phyloP scores from a whole-genome alignment of 2,888 invertebrate genomes.

The Calliphora vomitoria region DNA sequence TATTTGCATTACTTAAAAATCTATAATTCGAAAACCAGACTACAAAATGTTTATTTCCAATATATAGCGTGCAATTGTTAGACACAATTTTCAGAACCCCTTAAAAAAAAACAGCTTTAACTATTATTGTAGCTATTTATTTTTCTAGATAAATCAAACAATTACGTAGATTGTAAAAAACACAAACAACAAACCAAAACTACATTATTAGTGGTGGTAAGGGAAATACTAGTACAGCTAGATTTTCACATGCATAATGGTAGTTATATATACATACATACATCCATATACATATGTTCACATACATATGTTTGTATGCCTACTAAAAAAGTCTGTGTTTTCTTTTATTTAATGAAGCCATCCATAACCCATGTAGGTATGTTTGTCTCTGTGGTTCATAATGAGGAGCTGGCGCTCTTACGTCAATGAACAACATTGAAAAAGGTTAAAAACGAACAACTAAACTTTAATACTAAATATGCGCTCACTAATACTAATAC shows the following conservation, averaged over 20 bases:
- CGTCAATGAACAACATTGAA: constrained; percentile 75
- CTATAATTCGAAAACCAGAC: too few species aligned
- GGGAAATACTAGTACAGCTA: too few species aligned
- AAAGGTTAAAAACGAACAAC: constrained; percentile 62
- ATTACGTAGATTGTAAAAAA: constrained; percentile 27
- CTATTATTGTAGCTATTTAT: not conserved
- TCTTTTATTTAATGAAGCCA: too few species aligned
- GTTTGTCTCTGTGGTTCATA: constrained; percentile 1
- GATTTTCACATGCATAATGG: constrained; percentile 14
- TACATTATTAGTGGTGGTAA: constrained; percentile 27
- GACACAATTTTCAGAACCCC: not conserved
- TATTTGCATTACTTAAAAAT: too few species aligned
- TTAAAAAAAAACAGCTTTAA: not conserved
- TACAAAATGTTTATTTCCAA: too few species aligned
- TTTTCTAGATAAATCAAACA: constrained; percentile 22
- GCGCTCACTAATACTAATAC: constrained; percentile 7
- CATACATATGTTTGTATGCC: constrained; percentile 9
- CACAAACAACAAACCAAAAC: constrained; percentile 36
- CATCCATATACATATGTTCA: too few species aligned
- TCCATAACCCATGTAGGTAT: constrained; percentile 8
- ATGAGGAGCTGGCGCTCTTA: constrained; percentile 58
- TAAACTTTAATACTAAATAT: constrained; percentile 5
- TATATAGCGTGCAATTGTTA: not conserved
- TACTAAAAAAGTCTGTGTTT: constrained; percentile 34
- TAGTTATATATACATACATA: too few species aligned